Percentiles rank a stretch among this genome's conserved stretches.
These are phyloP conservation scores for Poeciliopsis occidentalis DNA, from an alignment of 2,113 vertebrate species.

Conservation along the genomic window DNA sequence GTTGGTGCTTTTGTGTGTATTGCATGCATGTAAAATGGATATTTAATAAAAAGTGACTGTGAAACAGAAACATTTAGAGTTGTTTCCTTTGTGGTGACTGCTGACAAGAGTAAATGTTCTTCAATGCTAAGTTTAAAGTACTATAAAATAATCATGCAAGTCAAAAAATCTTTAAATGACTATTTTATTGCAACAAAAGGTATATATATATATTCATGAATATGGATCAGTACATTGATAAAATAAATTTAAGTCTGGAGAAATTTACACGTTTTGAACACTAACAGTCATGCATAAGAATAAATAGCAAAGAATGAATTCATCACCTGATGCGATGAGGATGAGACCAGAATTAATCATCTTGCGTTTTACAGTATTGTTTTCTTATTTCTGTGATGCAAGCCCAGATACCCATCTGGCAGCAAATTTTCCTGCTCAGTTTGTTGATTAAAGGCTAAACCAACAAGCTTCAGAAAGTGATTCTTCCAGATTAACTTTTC, in stretches of 20 bases:
- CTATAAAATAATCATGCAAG: not conserved
- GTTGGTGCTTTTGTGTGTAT: conserved; percentile 49
- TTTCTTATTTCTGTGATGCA: conserved; percentile 28
- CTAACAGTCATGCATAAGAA: not conserved
- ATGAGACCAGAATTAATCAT: conserved; percentile 41
- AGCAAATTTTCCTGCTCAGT: conserved; percentile 15
- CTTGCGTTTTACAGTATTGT: conserved; percentile 36
- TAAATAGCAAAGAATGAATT: conserved; percentile 16
- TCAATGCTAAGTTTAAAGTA: not conserved
- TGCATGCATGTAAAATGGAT: conserved; percentile 66
- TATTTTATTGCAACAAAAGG: not conserved
- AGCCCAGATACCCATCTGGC: conserved; percentile 63
- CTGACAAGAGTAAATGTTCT: not conserved
- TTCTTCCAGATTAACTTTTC: conserved; percentile 32
- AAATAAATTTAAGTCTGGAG: not conserved
- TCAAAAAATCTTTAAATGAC: not conserved
- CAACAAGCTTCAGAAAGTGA: conserved; percentile 21
- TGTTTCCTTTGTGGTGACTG: not conserved
- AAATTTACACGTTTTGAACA: not conserved
- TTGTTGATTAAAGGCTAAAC: conserved; percentile 51
- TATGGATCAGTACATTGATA: not conserved
- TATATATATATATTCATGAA: not conserved
- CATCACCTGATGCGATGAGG: conserved; percentile 28
- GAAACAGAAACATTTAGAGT: conserved; percentile 15
- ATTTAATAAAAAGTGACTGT: conserved; percentile 72